These are phyloP conservation scores for Drosophila kurseongensis DNA, from an alignment of 1,140 invertebrate species.

Conservation along the genomic window DNA sequence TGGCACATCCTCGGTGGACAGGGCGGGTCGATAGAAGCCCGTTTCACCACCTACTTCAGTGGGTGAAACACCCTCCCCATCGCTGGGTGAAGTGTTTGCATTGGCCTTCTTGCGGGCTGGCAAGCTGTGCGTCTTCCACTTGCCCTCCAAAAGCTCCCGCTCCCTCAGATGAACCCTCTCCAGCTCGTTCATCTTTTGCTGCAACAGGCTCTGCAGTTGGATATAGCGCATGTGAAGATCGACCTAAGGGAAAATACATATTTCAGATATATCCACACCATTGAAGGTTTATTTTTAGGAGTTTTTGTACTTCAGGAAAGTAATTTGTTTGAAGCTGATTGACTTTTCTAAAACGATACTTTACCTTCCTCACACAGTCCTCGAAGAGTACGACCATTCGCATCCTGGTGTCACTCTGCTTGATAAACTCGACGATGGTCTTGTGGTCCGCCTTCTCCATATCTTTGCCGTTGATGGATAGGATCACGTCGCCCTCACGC, in stretches of 20 bases:
- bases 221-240: slow-evolving; percentile 96
- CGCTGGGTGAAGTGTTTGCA: slow-evolving; percentile 86
- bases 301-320: no score
- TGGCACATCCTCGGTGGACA: slow-evolving; percentile 90
- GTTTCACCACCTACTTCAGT: slow-evolving; percentile 75
- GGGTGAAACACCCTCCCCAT: slow-evolving; percentile 84
- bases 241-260: slow-evolving; percentile 85
- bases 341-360: neutral
- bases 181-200: slow-evolving; percentile 94
- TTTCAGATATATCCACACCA: neutral
- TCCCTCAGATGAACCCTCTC: slow-evolving; percentile 93
- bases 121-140: slow-evolving; percentile 94
- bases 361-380: slow-evolving; percentile 95
- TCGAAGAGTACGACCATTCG: slow-evolving; percentile 97
- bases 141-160: slow-evolving; percentile 91
- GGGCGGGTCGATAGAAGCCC: slow-evolving; percentile 87
- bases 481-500: slow-evolving; percentile 96
- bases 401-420: slow-evolving; percentile 95
- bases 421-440: slow-evolving; percentile 95
- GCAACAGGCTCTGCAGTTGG: slow-evolving; percentile 92
- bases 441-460: slow-evolving; percentile 97
- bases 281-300: no score
- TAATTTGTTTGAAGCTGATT: no score
- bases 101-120: slow-evolving; percentile 91
- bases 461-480: slow-evolving; percentile 96